Base-by-base conservation (phyloP, 1,140 invertebrate genomes). In the Papilio glaucus region DNA sequence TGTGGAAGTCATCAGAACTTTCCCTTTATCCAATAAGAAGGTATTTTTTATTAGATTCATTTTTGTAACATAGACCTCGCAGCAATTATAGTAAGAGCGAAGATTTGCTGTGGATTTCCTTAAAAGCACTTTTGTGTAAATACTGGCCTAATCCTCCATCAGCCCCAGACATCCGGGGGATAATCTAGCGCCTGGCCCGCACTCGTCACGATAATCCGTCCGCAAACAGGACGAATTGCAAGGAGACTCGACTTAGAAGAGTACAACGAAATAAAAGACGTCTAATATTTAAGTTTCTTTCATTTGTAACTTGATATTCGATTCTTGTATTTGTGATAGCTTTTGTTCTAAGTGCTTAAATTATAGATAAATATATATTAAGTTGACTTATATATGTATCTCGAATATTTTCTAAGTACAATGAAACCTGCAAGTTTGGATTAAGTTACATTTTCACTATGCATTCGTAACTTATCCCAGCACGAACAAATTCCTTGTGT, bases 401-500 rank as follows among this genome's bases (percentile, higher is more conserved):
- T n/a, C 6, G 15, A 49, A 15, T n/a, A 42, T 49, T 9, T 21
- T 7, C 21, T 21, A 21, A 49, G 21, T 21, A 10, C 18, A 49
- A 21, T 49, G 45, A 15, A 49, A 49, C 15, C 18, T 21, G 15
- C 45, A 21, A 18, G 45, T 49, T 49, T 49, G 45, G 10, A 49
- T 49, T 8, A 49, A 6, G 45, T 49, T 7, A 49, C 45, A 49
- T 49, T 21, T 49, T 21, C 18, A 8, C 10, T 49, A 67, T 41
- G 33, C 29, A 41, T 24, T 18, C 37, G 65, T 61, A 29, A 26
- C 69, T 74, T 77, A 53, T 7, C 71, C 73, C 77, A 62, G 37
- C 72, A 71, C 26, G 68, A 63, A 72, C 77, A 75, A 79, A 77
- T 75, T 73, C 76, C 73, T 77, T 81, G 76, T 79, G 77, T 68